A percentile compares a stretch with the other conserved stretches of the same genome.
Evolutionary conservation across 2,888 invertebrate species (phyloP).

Genomic region (Chloroclystis v-ata): DNA sequence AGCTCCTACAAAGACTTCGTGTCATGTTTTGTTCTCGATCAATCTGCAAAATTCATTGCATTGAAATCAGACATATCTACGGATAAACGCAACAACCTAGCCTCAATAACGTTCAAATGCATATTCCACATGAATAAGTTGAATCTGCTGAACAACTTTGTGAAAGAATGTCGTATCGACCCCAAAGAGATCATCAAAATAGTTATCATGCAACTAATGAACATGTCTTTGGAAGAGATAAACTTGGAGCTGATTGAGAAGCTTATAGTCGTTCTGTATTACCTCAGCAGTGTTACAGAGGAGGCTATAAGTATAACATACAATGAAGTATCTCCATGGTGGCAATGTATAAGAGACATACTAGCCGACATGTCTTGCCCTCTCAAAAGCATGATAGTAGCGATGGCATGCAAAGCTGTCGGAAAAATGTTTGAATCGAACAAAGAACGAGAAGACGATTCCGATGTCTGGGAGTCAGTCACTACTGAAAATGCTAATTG

Average conservation of each 20-base stretch:
- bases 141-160: conserved; percentile 40
- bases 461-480: conserved; percentile 86
- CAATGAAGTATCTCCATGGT: conserved; percentile 87
- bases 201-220: conserved; percentile 84
- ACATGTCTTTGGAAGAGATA: conserved; percentile 76
- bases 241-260: conserved; percentile 81
- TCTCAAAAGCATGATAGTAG: conserved; percentile 87
- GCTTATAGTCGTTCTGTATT: conserved; percentile 81
- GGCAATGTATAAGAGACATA: conserved; percentile 86
- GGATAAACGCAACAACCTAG: conserved; percentile 52
- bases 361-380: conserved; percentile 86
- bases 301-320: conserved; percentile 81
- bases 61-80: conserved; percentile 49
- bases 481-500: conserved; percentile 92
- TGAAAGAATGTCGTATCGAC: conserved; percentile 53
- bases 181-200: conserved; percentile 84
- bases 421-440: conserved; percentile 71
- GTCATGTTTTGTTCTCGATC: conserved; percentile 72
- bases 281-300: conserved; percentile 81
- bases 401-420: conserved; percentile 89
- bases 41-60: conserved; percentile 43
- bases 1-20: conserved; percentile 76
- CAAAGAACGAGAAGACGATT: conserved; percentile 69
- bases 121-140: conserved; percentile 62
- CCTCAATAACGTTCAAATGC: conserved; percentile 60